Evolutionary conservation across 2,797 vertebrate species (phyloP), one percentile per base, ranked within the genome.

Genomic region (Anniella stebbinsi): DNA sequence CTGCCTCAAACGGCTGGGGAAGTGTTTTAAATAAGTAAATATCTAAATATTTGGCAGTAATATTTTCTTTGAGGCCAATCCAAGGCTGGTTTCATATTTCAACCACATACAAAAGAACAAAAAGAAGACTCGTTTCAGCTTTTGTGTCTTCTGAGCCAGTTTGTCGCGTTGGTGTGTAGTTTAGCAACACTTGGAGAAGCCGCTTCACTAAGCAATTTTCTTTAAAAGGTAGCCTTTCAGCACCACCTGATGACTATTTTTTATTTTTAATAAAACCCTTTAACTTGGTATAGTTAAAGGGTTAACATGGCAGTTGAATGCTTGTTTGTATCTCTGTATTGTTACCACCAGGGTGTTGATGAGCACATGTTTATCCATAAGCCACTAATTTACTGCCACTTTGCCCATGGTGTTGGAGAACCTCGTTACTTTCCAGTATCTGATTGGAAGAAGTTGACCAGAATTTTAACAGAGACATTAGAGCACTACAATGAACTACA

Each of bases 281-380:
- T 92, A 70, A 83, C 38, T 81, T 89, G 72, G 70, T 87, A 69
- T 87, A 86, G 75, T 1, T 82, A 90, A 96, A 94, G 89, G 91
- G 93, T 96, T 96, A 96, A 96, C 87, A 36, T 36, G 10, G 87
- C 89, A 90, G 73, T 81, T 89, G 92, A 95, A 94, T 91, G 57
- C 93, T 95, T 96, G 92, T 96, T 97, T 97, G 93, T 93, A 78
- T 90, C 87, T 92, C 81, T 93, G 51, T 92, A 92, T 93, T 96
- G 95, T 95, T 97, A 94, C 88, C 95, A 96, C 80, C 95, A 98
- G 98, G 98, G 98, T 96, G 98, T 98, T 95, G 98, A 98, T 90
- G 98, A 99, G 95, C 98, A 98, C 75, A 94, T 98, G 95, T 98
- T 99, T 95, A 98, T 98, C 96, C 98, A 98, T 97, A 98, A 99